Base-by-base conservation (phyloP, 2,888 invertebrate genomes). In the Drosophila tanythrix region DNA sequence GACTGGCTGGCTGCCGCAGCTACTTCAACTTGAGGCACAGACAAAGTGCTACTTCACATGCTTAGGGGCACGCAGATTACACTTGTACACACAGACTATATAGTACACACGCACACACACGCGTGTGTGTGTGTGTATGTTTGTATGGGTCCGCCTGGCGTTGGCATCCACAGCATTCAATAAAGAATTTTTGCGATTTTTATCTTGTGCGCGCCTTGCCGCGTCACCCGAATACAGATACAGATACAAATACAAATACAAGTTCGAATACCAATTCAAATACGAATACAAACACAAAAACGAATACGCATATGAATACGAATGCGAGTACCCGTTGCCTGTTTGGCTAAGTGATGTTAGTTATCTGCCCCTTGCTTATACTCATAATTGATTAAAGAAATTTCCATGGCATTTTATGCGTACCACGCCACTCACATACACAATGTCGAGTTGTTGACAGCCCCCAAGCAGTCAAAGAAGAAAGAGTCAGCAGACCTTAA, bases 381-480 rank as follows among this genome's bases (percentile, higher is more conserved):
- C 81, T 81, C 88, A 83, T 88, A 88, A 88, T 88, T 88, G 88
- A 88, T 88, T 88, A 90, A 88, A 90, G 86, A 88, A 88, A 89
- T 88, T 88, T 88, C 82, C 87, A 81, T 88, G 88, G 88, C 87
- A 85, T 89, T 89, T 89, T 88, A 88, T 88, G 86, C 90, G 81
- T 88, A 78, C 88, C 88, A 89, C 85, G 85, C 82, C 89, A 85
- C 85, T 88, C 85, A 85, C 71, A 80, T 56, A 86, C 79, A 86
- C 87, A 89, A 85, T 87, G 82, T 83, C 84, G 88, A 85, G 65
- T 89, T 87, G 85, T 89, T 85, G 85, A 85, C 85, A 85, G 89
- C 79, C 82, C 66, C 69, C 66, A 70, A 25, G 52, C 35, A 46
- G 48, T 15, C 15, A 7, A 56, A 59, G 8, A 62, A 58, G 50